A percentile compares a stretch with the other conserved stretches of the same genome.
Conservation (phyloP, 2,888 invertebrate species). For the Stegana nigrithorax region DNA sequence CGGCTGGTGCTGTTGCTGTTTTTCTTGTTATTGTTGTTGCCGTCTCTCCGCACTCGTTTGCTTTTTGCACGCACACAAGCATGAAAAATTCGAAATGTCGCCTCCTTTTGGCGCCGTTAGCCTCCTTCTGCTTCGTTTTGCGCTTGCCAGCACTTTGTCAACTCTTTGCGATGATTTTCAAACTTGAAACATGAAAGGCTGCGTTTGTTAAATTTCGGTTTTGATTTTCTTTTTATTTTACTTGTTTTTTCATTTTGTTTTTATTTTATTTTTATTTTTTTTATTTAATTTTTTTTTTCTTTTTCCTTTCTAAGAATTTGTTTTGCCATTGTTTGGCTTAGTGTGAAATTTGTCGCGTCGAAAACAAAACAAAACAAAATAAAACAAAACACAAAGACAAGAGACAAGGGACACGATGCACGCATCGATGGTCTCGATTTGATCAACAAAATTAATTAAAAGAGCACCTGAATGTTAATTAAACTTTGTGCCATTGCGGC, state of each 20-base stretch:
- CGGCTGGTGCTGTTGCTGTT: too few species aligned
- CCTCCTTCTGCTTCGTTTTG: not conserved
- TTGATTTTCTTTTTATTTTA: too few species aligned
- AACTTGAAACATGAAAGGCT: too few species aligned
- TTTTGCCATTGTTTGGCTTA: slow-evolving; percentile 7
- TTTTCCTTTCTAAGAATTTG: not conserved
- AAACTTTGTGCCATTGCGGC: not conserved
- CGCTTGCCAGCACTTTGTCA: not conserved
- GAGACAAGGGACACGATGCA: not conserved
- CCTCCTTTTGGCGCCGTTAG: too few species aligned
- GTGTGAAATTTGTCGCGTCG: slow-evolving; percentile 4
- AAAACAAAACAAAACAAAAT: not conserved
- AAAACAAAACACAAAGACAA: not conserved
- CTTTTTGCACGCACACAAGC: slow-evolving; percentile 3
- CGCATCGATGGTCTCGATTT: slow-evolving; percentile 1
- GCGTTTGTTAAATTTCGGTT: not conserved
- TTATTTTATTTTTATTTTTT: not conserved
- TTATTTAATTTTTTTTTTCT: not conserved
- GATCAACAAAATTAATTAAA: slow-evolving; percentile 1
- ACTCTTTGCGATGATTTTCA: too few species aligned
- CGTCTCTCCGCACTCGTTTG: too few species aligned
- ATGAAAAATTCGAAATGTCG: not conserved
- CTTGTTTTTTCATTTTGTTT: not conserved
- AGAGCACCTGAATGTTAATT: slow-evolving; percentile 10
- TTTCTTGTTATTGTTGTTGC: too few species aligned